A percentile compares a stretch with the other conserved stretches of the same genome.
phyloP scores from a whole-genome alignment of 2,888 invertebrate genomes.

The Lissonota sp. region DNA sequence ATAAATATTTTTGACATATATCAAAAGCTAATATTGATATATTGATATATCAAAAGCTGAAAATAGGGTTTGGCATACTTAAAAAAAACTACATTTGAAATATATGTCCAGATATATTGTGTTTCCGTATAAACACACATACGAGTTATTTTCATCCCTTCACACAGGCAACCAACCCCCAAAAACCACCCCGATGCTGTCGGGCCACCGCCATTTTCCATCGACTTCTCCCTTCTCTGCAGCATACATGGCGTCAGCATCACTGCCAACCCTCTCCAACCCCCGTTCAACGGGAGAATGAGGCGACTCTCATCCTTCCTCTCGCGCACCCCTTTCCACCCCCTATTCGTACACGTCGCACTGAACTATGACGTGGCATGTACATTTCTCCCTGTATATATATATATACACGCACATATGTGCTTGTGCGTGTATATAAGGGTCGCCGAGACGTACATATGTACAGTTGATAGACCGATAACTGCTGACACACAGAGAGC shows the following conservation, averaged over 20 bases:
- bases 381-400: constrained; percentile 61
- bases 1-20: no score
- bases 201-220: constrained; percentile 16
- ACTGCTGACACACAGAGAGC: no score
- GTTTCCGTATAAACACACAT: no score
- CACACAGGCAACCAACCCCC: background rate
- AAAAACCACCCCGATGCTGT: constrained; percentile 39
- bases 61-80: no score
- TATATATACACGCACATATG: constrained; percentile 51
- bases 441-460: constrained; percentile 23
- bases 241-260: constrained; percentile 47
- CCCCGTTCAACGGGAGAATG: no score
- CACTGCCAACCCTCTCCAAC: constrained; percentile 7
- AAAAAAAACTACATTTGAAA: no score
- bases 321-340: constrained; percentile 57
- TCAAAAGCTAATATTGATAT: no score
- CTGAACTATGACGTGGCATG: constrained; percentile 75
- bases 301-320: background rate
- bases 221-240: constrained; percentile 41
- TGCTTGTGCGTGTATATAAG: constrained; percentile 14
- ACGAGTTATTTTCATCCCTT: no score
- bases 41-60: no score
- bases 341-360: constrained; percentile 67
- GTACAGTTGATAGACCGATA: constrained; percentile 5
- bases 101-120: no score